Conservation (phyloP, 2,113 vertebrate genomes). For the Sinocyclocheilus anophthalmus region DNA sequence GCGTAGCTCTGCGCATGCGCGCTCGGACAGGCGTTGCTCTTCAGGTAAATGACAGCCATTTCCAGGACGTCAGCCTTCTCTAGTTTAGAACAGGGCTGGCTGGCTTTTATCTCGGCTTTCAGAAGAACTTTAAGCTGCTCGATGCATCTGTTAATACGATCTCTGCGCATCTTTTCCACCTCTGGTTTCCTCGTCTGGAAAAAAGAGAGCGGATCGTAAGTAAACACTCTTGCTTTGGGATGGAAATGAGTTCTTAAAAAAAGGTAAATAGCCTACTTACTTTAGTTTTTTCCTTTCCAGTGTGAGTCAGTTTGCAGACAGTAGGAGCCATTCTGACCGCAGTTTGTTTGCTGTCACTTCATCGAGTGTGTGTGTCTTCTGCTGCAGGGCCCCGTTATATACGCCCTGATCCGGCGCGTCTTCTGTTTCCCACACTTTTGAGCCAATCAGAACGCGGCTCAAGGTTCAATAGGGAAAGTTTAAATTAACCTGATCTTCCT, state of each 20-base stretch:
- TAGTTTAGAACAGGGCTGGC: constrained; percentile 71
- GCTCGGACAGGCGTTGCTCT: constrained; percentile 63
- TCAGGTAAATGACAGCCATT: constrained; percentile 75
- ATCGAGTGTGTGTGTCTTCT: not conserved
- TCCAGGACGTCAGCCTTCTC: constrained; percentile 76
- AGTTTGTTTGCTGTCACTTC: not conserved
- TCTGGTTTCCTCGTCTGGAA: constrained; percentile 80
- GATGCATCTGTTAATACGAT: constrained; percentile 87
- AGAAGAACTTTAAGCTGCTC: constrained; percentile 80
- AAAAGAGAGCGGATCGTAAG: not conserved
- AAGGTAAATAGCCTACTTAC: constrained; percentile 65
- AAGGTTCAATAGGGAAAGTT: constrained; percentile 63
- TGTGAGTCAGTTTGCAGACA: constrained; percentile 58
- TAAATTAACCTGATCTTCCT: constrained; percentile 62
- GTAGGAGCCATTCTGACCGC: constrained; percentile 69
- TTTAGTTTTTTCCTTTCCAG: constrained; percentile 72
- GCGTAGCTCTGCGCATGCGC: constrained; percentile 63
- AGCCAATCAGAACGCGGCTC: constrained; percentile 70
- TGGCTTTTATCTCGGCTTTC: constrained; percentile 69
- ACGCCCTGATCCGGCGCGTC: not conserved
- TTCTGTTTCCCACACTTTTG: constrained; percentile 72
- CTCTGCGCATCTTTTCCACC: constrained; percentile 82
- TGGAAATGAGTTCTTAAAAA: not conserved
- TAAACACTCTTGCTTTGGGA: not conserved
- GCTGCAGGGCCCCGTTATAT: not conserved